phyloP scores from a whole-genome alignment of 1,140 invertebrate genomes.

The Belonocnema kinseyi region DNA sequence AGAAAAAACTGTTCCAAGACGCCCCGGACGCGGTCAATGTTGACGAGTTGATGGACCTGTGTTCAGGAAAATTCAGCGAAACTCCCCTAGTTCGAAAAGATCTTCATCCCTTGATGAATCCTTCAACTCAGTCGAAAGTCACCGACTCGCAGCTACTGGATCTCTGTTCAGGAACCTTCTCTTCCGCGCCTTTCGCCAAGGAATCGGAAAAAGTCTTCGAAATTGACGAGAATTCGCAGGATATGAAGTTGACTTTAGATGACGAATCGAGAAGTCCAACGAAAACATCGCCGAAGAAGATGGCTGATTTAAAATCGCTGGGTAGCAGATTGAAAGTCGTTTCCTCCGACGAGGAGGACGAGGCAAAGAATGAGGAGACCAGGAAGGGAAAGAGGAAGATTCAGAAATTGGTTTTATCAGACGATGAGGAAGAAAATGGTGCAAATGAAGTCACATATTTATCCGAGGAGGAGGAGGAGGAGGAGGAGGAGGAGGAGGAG shows the following conservation, averaged over 20 bases:
- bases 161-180: slow-evolving; percentile 61
- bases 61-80: slow-evolving; percentile 73
- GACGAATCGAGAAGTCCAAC: slow-evolving; percentile 49
- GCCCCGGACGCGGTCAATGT: slow-evolving; percentile 66
- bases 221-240: slow-evolving; percentile 56
- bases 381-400: slow-evolving; percentile 68
- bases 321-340: slow-evolving; percentile 29
- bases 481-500: slow-evolving; percentile 58
- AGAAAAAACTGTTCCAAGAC: slow-evolving; percentile 68
- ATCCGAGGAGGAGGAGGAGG: slow-evolving; percentile 57
- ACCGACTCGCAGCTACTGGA: slow-evolving; percentile 60
- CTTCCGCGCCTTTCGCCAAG: slow-evolving; percentile 50
- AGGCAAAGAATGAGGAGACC: slow-evolving; percentile 58
- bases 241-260: slow-evolving; percentile 53
- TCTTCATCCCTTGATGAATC: slow-evolving; percentile 5
- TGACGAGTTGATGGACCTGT: slow-evolving; percentile 75
- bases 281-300: slow-evolving; percentile 49
- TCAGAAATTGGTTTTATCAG: slow-evolving; percentile 64
- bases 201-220: slow-evolving; percentile 40
- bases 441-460: slow-evolving; percentile 57
- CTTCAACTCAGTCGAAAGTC: slow-evolving; percentile 33
- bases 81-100: slow-evolving; percentile 23
- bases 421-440: slow-evolving; percentile 60
- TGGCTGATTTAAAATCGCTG: too few relatives aligned
- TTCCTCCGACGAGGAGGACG: slow-evolving; percentile 71